A percentile compares a stretch with the other conserved stretches of the same genome.
These are phyloP conservation scores for Brachionus asplanchnoidis DNA, from an alignment of 1,140 invertebrate genomes.

Conservation along the genomic window DNA sequence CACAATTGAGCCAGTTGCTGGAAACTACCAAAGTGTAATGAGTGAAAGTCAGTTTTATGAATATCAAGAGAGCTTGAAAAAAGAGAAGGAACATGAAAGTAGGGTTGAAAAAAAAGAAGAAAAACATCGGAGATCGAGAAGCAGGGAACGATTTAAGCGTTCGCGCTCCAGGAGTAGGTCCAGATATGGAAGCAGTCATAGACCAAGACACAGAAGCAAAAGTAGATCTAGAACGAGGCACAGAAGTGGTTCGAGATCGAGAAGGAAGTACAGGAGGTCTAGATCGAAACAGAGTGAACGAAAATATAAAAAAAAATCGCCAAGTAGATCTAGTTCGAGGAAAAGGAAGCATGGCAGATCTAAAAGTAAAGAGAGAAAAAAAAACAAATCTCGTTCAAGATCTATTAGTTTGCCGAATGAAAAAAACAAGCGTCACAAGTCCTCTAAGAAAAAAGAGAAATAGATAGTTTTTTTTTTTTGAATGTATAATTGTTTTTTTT, in stretches of 20 bases:
- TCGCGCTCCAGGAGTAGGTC: slow-evolving; percentile 11
- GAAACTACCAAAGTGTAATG: not conserved
- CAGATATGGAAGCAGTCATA: not conserved
- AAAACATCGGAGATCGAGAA: not conserved
- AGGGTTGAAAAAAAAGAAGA: not conserved
- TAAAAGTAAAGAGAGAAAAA: not conserved
- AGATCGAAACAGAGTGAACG: not conserved
- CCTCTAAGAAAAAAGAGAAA: slow-evolving; percentile 1
- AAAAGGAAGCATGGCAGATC: not conserved
- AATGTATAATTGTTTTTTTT: not conserved
- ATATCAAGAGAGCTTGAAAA: slow-evolving; percentile 26
- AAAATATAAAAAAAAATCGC: slow-evolving; percentile 15
- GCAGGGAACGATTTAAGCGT: not conserved
- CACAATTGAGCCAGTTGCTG: not conserved
- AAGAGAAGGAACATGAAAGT: not conserved
- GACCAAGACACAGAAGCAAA: not conserved
- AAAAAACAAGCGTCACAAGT: not conserved
- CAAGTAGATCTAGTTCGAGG: not conserved
- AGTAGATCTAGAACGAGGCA: not conserved
- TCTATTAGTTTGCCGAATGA: not conserved
- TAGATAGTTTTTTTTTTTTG: not conserved
- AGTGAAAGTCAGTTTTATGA: slow-evolving; percentile 17
- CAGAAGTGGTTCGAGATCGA: not conserved
- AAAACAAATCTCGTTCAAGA: not conserved
- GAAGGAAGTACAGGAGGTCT: not conserved